These are phyloP conservation scores for Synanthedon formicaeformis DNA, from an alignment of 2,888 invertebrate species.

Conservation along the genomic window DNA sequence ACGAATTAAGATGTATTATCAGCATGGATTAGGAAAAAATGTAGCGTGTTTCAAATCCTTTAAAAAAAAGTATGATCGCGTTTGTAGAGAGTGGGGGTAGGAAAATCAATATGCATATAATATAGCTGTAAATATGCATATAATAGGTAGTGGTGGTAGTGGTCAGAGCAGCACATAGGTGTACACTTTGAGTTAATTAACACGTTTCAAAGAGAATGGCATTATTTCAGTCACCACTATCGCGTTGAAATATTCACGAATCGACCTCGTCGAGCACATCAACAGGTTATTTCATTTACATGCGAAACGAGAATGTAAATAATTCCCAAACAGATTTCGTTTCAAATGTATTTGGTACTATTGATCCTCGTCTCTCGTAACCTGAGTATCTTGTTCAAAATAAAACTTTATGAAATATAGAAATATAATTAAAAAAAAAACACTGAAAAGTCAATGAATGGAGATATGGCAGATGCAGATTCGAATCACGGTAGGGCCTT, in stretches of 20 bases:
- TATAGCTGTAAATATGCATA: slow-evolving; percentile 11
- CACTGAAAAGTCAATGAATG: no score
- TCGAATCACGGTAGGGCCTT: no score
- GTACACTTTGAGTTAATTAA: background rate
- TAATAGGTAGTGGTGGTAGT: slow-evolving; percentile 32
- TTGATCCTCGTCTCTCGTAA: background rate
- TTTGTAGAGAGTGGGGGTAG: slow-evolving; percentile 13
- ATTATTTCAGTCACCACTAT: background rate
- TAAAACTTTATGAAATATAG: no score
- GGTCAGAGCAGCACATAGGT: slow-evolving; percentile 15
- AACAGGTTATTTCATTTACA: background rate
- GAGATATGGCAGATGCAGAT: no score
- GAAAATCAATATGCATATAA: slow-evolving; percentile 36
- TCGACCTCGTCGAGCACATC: background rate
- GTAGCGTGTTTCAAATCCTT: background rate
- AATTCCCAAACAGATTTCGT: background rate
- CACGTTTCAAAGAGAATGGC: background rate
- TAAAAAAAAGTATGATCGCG: background rate
- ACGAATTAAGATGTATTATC: background rate
- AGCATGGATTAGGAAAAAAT: background rate
- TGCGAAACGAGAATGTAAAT: background rate
- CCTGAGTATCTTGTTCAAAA: background rate
- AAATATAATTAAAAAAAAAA: no score
- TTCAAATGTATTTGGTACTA: no score
- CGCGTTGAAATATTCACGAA: background rate